Conservation (phyloP, 2,888 invertebrate genomes). For the Resseliella maxima region DNA sequence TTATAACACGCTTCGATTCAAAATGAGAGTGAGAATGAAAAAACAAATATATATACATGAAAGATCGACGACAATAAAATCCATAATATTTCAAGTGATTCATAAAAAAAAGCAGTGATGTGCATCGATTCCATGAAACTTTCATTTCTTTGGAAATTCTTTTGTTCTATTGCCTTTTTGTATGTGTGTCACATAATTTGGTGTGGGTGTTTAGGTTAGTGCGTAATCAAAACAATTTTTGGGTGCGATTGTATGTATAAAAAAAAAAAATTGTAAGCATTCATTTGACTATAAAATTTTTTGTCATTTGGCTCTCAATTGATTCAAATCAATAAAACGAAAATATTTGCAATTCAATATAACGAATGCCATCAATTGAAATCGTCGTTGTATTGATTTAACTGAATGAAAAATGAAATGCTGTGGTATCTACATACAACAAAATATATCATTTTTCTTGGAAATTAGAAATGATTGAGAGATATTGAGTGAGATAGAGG, state of each 20-base stretch:
- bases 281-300: too few relatives aligned
- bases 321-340: background rate
- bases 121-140: background rate
- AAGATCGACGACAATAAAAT: background rate
- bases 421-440: background rate
- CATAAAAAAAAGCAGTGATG: background rate
- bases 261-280: too few relatives aligned
- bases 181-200: too few relatives aligned
- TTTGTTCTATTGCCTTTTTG: background rate
- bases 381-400: background rate
- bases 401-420: background rate
- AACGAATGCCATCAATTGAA: slow-evolving; percentile 7
- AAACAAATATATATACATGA: background rate
- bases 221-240: too few relatives aligned
- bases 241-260: too few relatives aligned
- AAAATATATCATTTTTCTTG: too few relatives aligned
- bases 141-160: background rate
- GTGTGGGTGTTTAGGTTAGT: too few relatives aligned
- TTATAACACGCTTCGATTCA: background rate
- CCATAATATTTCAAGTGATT: background rate
- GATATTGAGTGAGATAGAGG: too few relatives aligned
- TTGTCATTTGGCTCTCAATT: background rate
- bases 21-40: background rate
- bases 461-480: too few relatives aligned
- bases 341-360: slow-evolving; percentile 5